phyloP scores from a whole-genome alignment of 1,140 invertebrate species.

The Drosophila ercepeae region DNA sequence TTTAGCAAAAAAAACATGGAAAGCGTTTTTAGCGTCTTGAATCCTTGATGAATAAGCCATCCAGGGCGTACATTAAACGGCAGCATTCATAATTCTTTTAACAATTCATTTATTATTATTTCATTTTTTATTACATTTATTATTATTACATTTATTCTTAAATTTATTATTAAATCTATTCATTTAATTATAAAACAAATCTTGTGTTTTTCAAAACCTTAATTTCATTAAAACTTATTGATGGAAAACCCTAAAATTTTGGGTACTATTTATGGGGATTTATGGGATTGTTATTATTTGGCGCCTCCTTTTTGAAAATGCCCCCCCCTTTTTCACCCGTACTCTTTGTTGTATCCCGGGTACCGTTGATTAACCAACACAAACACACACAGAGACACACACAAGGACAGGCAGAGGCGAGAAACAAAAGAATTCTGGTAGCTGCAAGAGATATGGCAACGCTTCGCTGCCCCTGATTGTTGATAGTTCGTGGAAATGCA shows the following conservation, averaged over 20 bases:
- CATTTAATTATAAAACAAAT: not conserved
- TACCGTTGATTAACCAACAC: conserved; percentile 27
- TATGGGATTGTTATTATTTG: not conserved
- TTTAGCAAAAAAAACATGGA: too few relatives aligned
- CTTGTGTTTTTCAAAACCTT: not conserved
- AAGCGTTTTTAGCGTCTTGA: too few relatives aligned
- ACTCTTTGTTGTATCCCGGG: not conserved
- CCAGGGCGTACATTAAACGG: too few relatives aligned
- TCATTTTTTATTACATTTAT: too few relatives aligned
- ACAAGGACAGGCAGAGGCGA: conserved; percentile 14
- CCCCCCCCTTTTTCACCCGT: not conserved
- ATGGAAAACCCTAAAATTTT: too few relatives aligned
- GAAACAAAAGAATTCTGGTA: conserved; percentile 41
- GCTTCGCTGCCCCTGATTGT: conserved; percentile 68
- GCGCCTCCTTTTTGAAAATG: not conserved
- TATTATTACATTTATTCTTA: too few relatives aligned
- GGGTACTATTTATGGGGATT: too few relatives aligned
- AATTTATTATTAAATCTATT: not conserved
- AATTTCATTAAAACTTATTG: too few relatives aligned
- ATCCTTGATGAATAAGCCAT: too few relatives aligned
- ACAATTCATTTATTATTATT: too few relatives aligned
- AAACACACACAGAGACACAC: conserved; percentile 8
- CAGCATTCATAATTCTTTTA: too few relatives aligned
- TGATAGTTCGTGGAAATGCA: conserved; percentile 53
- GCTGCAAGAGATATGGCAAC: conserved; percentile 63